Base-by-base conservation (phyloP, 2,113 vertebrate species). In the Trematomus loennbergii region DNA sequence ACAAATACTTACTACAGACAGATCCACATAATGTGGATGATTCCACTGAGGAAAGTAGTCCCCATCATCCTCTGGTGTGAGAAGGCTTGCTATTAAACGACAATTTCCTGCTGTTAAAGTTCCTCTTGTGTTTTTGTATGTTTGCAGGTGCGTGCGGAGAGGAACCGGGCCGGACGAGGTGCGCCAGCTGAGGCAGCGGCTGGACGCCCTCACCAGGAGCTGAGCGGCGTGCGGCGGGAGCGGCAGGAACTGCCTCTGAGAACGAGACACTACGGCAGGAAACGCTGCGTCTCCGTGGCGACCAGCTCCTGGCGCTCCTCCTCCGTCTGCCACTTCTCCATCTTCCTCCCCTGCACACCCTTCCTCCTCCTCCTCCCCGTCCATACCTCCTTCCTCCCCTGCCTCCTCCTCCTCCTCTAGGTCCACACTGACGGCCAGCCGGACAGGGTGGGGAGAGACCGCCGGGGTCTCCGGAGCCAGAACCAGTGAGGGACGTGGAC, bases 101-200 rank as follows among this genome's bases (percentile, higher is more conserved):
- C 36, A 6, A 6, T 40, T 8, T 8, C 36, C 7, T 8, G 36
- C 36, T 40, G 36, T 40, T 8, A 40, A 8, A 22, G 8, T 45
- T 17, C 12, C 2, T 29, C 15, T 15, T 48, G 8, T 40, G 25
- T 54, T 4, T 1, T 62, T n/a, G 52, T 75, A 45, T 75, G 12
- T 45, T 3, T 12, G 1, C 79, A 94, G 93, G 93, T 99, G 71
- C 95, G 98, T 0, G 96, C 97, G 0, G 98, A 99, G 83, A 96
- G 98, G 13, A 99, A 99, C 93, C 95, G 96, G 18, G 97, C 98
- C 0, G 0, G 97, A 99, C 20, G 98, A 99, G 81, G 97, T 98
- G 53, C 96, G 97, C 11, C 96, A 97, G 91, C 95, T 99, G 79
- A 95, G 97, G 33, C 97, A 97, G 87, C 95, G 96, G 4, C 95